Conservation (phyloP, 1,140 invertebrate species). For the Geopemphigus sp. region DNA sequence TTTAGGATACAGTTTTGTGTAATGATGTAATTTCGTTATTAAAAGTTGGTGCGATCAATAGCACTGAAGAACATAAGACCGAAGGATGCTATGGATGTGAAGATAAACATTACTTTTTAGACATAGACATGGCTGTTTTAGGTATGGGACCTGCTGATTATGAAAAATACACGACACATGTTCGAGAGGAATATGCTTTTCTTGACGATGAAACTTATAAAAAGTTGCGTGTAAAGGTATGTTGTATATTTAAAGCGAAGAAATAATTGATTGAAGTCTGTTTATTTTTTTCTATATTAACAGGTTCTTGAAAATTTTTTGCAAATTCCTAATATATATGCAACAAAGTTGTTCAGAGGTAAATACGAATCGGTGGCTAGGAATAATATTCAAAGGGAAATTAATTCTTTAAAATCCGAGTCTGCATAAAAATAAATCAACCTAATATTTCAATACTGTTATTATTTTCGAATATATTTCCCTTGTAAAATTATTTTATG, state of each 20-base stretch:
- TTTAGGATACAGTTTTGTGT: constrained; percentile 57
- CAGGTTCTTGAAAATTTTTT: constrained; percentile 65
- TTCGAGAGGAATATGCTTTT: constrained; percentile 62
- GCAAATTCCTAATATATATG: constrained; percentile 67
- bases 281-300: constrained; percentile 50
- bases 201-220: constrained; percentile 61
- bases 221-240: constrained; percentile 62
- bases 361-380: constrained; percentile 63
- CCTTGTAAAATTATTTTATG: neutral
- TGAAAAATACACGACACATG: constrained; percentile 59
- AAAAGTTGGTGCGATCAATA: constrained; percentile 59
- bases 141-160: constrained; percentile 59
- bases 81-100: constrained; percentile 60
- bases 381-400: constrained; percentile 63
- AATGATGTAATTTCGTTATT: constrained; percentile 59
- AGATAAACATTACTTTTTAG: constrained; percentile 64
- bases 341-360: constrained; percentile 63
- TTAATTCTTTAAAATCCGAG: constrained; percentile 52
- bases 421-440: neutral
- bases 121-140: constrained; percentile 64
- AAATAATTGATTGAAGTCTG: neutral
- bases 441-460: neutral
- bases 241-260: neutral
- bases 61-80: constrained; percentile 64
- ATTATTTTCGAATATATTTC: constrained; percentile 10